phyloP scores from a whole-genome alignment of 2,113 vertebrate species.

The Xenotilapia caudafasciata region DNA sequence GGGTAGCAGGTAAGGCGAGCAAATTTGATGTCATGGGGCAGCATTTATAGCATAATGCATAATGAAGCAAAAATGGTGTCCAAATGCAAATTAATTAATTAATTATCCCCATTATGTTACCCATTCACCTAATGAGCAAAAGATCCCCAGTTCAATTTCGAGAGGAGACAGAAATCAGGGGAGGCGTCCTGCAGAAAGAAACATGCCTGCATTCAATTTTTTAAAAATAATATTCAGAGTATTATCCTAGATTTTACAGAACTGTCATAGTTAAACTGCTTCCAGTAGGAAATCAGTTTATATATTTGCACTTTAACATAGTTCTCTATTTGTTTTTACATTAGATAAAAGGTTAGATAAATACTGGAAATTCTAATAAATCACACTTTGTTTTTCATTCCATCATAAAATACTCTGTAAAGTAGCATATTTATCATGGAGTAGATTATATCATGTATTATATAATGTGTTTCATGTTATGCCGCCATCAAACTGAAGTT shows the following conservation, averaged over 20 bases:
- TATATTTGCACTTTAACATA: background rate
- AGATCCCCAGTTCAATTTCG: background rate
- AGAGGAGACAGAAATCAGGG: background rate
- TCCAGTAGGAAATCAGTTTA: background rate
- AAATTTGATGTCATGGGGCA: background rate
- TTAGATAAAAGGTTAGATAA: background rate
- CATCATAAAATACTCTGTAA: background rate
- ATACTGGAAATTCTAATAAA: background rate
- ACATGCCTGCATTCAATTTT: background rate
- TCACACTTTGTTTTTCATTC: background rate
- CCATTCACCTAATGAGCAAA: background rate
- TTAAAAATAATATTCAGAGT: background rate
- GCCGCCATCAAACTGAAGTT: no score
- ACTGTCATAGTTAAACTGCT: background rate
- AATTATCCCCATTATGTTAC: background rate
- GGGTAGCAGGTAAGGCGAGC: background rate
- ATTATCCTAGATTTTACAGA: background rate
- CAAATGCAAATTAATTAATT: accelerated
- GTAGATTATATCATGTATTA: background rate
- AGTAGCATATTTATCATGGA: background rate
- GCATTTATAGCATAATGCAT: background rate
- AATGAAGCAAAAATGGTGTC: background rate
- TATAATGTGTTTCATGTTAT: background rate
- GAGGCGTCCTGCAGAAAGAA: background rate
- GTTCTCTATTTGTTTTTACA: background rate